A percentile compares a stretch with the other conserved stretches of the same genome.
Evolutionary conservation across 2,113 vertebrate species (phyloP).

Genomic region (Pristiophorus japonicus): DNA sequence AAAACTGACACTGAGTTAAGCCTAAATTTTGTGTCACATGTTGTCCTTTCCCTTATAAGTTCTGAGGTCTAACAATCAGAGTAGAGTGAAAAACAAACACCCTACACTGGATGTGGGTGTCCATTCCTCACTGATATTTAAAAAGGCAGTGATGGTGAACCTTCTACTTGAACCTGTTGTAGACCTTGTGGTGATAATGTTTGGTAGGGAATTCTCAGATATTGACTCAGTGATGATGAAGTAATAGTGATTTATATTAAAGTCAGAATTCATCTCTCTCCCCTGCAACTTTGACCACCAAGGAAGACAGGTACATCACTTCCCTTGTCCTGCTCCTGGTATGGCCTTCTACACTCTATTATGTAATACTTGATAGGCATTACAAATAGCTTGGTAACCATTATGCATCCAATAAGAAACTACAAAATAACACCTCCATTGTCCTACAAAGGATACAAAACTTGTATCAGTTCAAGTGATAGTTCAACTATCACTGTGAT

Average conservation of each 20-base stretch:
- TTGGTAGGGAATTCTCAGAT: not conserved
- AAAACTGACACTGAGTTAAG: too few relatives aligned
- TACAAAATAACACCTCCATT: not conserved
- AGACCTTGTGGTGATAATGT: not conserved
- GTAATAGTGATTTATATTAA: not conserved
- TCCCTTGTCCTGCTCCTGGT: not conserved
- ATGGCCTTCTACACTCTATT: not conserved
- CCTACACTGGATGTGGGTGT: too few relatives aligned
- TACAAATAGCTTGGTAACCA: not conserved
- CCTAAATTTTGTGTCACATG: too few relatives aligned
- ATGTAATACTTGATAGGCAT: not conserved
- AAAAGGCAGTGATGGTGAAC: not conserved
- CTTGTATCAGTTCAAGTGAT: not conserved
- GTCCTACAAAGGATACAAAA: not conserved
- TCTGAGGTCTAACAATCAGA: too few relatives aligned
- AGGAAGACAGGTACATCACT: not conserved
- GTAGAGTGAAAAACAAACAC: too few relatives aligned
- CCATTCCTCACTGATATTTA: not conserved
- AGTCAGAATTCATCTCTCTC: not conserved
- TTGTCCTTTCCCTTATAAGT: too few relatives aligned
- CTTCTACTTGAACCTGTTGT: not conserved
- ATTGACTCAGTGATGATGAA: not conserved
- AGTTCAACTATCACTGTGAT: not conserved
- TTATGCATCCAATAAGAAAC: not conserved
- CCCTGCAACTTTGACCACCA: not conserved